phyloP scores from a whole-genome alignment of 2,113 vertebrate genomes.

The Apodemus speciosus region DNA sequence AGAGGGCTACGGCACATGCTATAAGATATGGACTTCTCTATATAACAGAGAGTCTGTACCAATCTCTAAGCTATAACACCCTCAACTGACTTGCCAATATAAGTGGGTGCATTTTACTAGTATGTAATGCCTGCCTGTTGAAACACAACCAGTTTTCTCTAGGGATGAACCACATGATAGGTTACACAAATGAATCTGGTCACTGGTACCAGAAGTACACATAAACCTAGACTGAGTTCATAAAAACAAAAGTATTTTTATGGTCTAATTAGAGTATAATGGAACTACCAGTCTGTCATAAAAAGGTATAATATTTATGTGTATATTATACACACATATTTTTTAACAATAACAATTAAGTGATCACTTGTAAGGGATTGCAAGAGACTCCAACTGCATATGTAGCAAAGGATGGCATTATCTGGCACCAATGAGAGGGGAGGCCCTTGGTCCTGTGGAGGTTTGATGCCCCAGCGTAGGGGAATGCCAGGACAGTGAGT shows the following conservation, averaged over 20 bases:
- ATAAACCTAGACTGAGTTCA: background rate
- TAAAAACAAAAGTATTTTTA: too few species aligned
- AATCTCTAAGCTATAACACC: background rate
- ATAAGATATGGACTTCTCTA: background rate
- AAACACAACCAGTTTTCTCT: background rate
- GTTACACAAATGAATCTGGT: background rate
- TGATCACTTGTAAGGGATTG: background rate
- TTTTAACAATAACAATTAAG: background rate
- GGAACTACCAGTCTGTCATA: too few species aligned
- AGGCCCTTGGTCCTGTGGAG: too few species aligned
- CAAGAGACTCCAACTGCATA: too few species aligned
- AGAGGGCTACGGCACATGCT: background rate
- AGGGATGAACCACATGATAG: background rate
- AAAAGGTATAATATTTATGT: too few species aligned
- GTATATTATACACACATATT: background rate
- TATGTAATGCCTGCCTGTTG: background rate
- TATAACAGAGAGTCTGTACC: background rate
- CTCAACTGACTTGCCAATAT: background rate
- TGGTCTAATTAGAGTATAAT: too few species aligned
- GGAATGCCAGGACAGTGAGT: too few species aligned
- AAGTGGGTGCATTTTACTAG: background rate
- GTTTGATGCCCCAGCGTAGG: too few species aligned
- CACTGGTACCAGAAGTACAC: background rate
- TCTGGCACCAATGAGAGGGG: too few species aligned
- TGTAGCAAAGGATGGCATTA: too few species aligned